Evolutionary conservation across 2,888 invertebrate genomes (phyloP).

Genomic region (Venustoraphidia nigricollis): DNA sequence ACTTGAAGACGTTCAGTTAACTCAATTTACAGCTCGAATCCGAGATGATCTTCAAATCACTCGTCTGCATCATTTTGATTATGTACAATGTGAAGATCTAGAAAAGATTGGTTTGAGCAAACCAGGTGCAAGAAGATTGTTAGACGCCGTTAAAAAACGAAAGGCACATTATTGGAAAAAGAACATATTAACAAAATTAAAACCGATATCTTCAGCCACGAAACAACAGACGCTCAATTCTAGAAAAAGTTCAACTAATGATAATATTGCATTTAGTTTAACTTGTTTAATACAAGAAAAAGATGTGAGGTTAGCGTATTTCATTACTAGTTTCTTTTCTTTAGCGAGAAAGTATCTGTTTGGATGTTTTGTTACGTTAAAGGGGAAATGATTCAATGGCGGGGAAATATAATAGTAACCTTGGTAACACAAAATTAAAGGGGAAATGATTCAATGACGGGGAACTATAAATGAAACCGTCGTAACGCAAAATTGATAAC

Average conservation of each 20-base stretch:
- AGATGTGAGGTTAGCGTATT: slow-evolving; percentile 44
- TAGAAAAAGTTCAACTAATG: slow-evolving; percentile 20
- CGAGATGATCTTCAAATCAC: slow-evolving; percentile 86
- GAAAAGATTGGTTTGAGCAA: slow-evolving; percentile 89
- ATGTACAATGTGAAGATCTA: slow-evolving; percentile 88
- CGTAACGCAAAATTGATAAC: too few relatives aligned
- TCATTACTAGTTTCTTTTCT: too few relatives aligned
- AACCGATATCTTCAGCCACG: slow-evolving; percentile 32
- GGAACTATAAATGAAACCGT: too few relatives aligned
- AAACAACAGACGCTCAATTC: slow-evolving; percentile 29
- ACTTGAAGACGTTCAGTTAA: slow-evolving; percentile 76
- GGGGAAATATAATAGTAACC: too few relatives aligned
- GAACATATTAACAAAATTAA: slow-evolving; percentile 67
- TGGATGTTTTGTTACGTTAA: too few relatives aligned
- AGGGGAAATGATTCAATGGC: too few relatives aligned
- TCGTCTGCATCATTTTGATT: slow-evolving; percentile 88
- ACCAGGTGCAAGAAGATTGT: slow-evolving; percentile 76
- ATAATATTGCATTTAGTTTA: slow-evolving; percentile 26
- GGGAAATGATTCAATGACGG: too few relatives aligned
- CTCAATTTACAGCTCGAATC: slow-evolving; percentile 78
- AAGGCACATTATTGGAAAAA: slow-evolving; percentile 68
- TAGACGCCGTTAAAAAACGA: slow-evolving; percentile 85
- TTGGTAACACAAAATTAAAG: too few relatives aligned
- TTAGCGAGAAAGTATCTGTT: too few relatives aligned
- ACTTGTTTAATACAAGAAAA: slow-evolving; percentile 77